phyloP scores from a whole-genome alignment of 2,113 vertebrate species.

The Tonatia bakeri region DNA sequence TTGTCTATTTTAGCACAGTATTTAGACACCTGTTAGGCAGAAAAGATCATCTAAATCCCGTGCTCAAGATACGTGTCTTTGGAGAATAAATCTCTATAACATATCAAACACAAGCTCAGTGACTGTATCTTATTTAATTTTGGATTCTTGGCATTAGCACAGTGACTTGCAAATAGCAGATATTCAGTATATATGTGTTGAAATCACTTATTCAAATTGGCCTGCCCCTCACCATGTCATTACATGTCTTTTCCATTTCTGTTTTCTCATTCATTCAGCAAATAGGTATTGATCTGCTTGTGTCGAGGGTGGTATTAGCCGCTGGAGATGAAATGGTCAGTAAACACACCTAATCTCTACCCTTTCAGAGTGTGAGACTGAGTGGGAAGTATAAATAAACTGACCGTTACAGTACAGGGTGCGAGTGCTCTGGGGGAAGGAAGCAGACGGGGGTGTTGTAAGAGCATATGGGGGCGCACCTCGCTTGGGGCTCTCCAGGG shows the following conservation, averaged over 20 bases:
- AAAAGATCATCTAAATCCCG: not conserved
- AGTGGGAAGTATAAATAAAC: not conserved
- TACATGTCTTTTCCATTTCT: not conserved
- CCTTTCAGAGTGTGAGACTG: not conserved
- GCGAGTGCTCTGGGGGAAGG: not conserved
- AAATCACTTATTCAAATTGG: not conserved
- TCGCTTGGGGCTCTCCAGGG: not conserved
- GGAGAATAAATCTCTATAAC: not conserved
- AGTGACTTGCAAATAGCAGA: not conserved
- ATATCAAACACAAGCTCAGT: not conserved
- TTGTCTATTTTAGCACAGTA: not conserved
- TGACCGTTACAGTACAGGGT: not conserved
- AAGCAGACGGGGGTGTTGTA: not conserved
- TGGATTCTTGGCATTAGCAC: not conserved
- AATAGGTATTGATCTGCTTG: not conserved
- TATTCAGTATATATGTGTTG: not conserved
- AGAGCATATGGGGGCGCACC: not conserved
- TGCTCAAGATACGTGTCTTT: not conserved
- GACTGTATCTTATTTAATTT: not conserved
- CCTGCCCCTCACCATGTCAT: not conserved
- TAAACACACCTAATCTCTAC: not conserved
- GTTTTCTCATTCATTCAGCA: not conserved
- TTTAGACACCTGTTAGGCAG: not conserved
- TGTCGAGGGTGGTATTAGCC: not conserved
- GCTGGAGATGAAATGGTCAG: not conserved